These are phyloP conservation scores for Antechinus stuartii DNA, from an alignment of 2,113 vertebrate species.

Conservation along the genomic window DNA sequence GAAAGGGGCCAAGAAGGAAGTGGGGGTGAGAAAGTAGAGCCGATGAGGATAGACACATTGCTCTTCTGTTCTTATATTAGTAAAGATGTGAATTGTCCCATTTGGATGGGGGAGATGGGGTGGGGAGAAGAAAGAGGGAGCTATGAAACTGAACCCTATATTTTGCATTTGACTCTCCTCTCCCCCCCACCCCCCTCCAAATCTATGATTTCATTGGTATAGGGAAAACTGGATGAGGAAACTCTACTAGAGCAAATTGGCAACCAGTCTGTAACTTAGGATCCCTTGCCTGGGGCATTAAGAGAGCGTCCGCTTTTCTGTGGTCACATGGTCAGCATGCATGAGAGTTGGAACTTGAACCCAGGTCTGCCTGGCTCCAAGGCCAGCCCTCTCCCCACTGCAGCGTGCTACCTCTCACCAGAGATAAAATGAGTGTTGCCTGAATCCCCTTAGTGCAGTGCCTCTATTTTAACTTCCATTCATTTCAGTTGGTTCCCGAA, in stretches of 20 bases:
- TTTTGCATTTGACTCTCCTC: conserved; percentile 55
- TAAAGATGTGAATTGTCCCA: conserved; percentile 17
- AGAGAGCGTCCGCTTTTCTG: not conserved
- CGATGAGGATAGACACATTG: not conserved
- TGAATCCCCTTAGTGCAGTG: conserved; percentile 36
- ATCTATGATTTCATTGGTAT: not conserved
- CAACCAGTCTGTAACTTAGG: not conserved
- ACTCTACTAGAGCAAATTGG: not conserved
- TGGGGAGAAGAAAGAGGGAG: not conserved
- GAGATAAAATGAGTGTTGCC: conserved; percentile 27
- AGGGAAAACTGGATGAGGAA: not conserved
- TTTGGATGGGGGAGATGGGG: not conserved
- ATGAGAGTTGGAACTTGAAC: not conserved
- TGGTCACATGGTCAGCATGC: not conserved
- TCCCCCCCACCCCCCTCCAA: not conserved
- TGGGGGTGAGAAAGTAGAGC: not conserved
- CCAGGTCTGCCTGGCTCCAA: not conserved
- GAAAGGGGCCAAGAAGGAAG: not conserved
- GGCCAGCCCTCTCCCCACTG: not conserved
- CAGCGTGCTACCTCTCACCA: not conserved
- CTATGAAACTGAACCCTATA: conserved; percentile 27
- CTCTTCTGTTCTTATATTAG: conserved; percentile 37
- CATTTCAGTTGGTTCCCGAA: conserved; percentile 59
- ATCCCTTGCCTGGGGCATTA: not conserved
- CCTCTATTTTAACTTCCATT: conserved; percentile 53